Conservation (phyloP, 1,140 invertebrate species). For the Armadillidium nasatum region DNA sequence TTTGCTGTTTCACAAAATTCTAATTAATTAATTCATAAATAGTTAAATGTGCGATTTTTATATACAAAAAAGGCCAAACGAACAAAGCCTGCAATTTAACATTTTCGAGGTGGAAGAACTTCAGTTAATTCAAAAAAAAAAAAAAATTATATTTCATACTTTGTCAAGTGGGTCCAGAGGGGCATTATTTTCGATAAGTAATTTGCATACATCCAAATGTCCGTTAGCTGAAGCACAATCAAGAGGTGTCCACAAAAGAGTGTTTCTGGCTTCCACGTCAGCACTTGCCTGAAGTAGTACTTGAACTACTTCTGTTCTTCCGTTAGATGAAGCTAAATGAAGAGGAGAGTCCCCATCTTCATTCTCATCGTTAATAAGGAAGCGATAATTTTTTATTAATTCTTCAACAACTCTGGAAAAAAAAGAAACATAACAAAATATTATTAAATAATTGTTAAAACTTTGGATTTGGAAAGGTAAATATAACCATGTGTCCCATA, state of each 20-base stretch:
- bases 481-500: too few species aligned
- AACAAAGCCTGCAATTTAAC: too few species aligned
- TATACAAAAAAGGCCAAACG: too few species aligned
- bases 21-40: too few species aligned
- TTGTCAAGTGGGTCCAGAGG: conserved; percentile 46
- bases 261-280: conserved; percentile 53
- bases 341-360: conserved; percentile 51
- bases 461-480: too few species aligned
- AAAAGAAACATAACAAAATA: too few species aligned
- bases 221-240: conserved; percentile 55
- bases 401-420: conserved; percentile 49
- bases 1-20: too few species aligned
- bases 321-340: conserved; percentile 50
- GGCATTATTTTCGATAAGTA: conserved; percentile 49
- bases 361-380: conserved; percentile 50
- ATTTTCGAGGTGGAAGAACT: too few species aligned
- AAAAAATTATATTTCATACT: conserved; percentile 20
- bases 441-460: too few species aligned
- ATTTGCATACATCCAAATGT: conserved; percentile 49
- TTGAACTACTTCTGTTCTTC: conserved; percentile 50
- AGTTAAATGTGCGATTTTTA: too few species aligned
- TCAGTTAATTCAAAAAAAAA: too few species aligned
- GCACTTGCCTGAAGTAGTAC: conserved; percentile 51
- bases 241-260: conserved; percentile 53
- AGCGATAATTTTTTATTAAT: conserved; percentile 49